Base-by-base conservation (phyloP, 1,140 invertebrate species). In the Drosophila funebris region DNA sequence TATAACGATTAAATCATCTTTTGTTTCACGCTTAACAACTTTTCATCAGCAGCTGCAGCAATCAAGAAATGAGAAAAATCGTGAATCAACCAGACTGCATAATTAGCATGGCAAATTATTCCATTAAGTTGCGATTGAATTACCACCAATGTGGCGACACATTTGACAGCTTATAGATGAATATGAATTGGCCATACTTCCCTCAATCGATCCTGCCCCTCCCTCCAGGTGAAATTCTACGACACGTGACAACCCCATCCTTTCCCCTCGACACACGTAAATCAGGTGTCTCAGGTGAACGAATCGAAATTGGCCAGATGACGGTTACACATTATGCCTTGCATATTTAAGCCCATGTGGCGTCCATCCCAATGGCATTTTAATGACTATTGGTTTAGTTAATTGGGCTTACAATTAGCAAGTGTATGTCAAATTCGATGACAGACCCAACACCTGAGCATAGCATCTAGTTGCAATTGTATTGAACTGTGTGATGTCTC, bases 1-100 rank as follows among this genome's bases (percentile, higher is more conserved):
- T 11, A 69, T 82, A 36, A 67, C 33, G 83, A 87, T 88, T 87
- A 76, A 88, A 88, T 73, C 78, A 76, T 75, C 82, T 87, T 78
- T 78, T 69, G 67, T 74, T 52, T 60, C 58, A 22, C 54, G 18
- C 27, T 44, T 62, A 41, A 48, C 66, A 62, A 63, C 46, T 60
- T 66, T 37, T 61, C 75, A 73, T 83, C 68, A 72, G 0, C 31
- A 56, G 41, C 37, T 29, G 31, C 39, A 50, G 33, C 27, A 27
- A 5, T n/a, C n/a, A n/a, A 48, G 22, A 48, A 48, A 48, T 14
- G 1, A 27, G 29, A 27, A 48, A 6, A 22, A 44, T 24, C 6
- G 7, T 29, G 39, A 41, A 60, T 7, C 22, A 22, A 64, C 27
- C 64, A 67, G 60, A 39, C 58, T 52, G 61, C 73, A 54, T 78